Conservation (phyloP, 2,888 invertebrate species). For the Notodonta ziczac region DNA sequence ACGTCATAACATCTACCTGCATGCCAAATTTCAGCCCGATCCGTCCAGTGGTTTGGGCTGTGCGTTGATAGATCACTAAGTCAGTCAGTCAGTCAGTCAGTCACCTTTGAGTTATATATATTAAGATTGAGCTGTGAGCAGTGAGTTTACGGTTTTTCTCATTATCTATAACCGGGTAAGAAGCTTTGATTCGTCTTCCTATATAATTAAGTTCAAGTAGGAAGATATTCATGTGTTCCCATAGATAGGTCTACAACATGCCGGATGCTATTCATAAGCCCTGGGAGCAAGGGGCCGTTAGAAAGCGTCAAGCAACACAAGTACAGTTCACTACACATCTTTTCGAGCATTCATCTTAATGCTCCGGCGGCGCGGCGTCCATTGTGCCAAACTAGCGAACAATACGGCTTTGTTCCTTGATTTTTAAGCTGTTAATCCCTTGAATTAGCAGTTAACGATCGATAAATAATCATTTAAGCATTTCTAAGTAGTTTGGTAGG, state of each 20-base stretch:
- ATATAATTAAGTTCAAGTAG: background rate
- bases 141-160: no score
- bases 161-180: no score
- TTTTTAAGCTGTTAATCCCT: background rate
- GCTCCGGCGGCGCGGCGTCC: background rate
- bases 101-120: no score
- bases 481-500: no score
- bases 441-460: background rate
- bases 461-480: background rate
- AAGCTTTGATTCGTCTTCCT: background rate
- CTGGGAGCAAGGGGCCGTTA: conserved; percentile 4
- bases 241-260: conserved; percentile 4
- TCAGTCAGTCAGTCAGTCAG: no score
- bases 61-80: no score
- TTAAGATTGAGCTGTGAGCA: no score
- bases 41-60: no score
- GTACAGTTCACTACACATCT: background rate
- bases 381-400: background rate
- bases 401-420: background rate
- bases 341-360: background rate
- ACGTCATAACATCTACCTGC: no score
- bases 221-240: background rate
- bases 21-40: no score
- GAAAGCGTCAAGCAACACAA: conserved; percentile 5
- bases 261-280: conserved; percentile 4